phyloP scores from a whole-genome alignment of 2,113 vertebrate species.

The Castor canadensis region DNA sequence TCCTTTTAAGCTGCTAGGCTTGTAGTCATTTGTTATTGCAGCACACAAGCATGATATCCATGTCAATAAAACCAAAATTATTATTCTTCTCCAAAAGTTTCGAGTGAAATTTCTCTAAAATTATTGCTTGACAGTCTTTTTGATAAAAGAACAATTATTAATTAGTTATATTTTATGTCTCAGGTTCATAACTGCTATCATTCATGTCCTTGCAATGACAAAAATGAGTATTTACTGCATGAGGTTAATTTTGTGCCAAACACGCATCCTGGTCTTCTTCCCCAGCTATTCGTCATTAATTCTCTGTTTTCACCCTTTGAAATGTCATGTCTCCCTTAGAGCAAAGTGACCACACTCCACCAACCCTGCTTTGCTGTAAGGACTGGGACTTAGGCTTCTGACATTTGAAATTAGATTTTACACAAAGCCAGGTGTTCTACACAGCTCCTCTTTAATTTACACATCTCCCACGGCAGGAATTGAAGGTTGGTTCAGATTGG shows the following conservation, averaged over 20 bases:
- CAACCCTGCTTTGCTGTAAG: background rate
- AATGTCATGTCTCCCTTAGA: background rate
- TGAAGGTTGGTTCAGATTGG: background rate
- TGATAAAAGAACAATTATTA: no score
- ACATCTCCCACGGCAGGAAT: background rate
- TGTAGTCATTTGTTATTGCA: background rate
- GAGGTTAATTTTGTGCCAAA: background rate
- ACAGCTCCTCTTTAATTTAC: background rate
- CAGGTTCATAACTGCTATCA: rapidly evolving
- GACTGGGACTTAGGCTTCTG: background rate
- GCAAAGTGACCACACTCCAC: background rate
- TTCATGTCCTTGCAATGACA: background rate
- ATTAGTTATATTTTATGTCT: background rate
- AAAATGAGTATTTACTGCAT: rapidly evolving
- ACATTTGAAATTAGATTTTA: no score
- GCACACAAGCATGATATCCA: background rate
- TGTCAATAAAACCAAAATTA: background rate
- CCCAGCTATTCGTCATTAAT: background rate
- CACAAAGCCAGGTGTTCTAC: background rate
- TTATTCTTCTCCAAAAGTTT: background rate
- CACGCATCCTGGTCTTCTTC: rapidly evolving
- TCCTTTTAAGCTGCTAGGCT: background rate
- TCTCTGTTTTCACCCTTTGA: background rate
- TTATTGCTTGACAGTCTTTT: background rate
- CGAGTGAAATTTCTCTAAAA: background rate